Percentiles rank a stretch among this genome's conserved stretches.
These are phyloP conservation scores for Forbesichthys agassizii DNA, from an alignment of 2,113 vertebrate genomes.

Conservation along the genomic window DNA sequence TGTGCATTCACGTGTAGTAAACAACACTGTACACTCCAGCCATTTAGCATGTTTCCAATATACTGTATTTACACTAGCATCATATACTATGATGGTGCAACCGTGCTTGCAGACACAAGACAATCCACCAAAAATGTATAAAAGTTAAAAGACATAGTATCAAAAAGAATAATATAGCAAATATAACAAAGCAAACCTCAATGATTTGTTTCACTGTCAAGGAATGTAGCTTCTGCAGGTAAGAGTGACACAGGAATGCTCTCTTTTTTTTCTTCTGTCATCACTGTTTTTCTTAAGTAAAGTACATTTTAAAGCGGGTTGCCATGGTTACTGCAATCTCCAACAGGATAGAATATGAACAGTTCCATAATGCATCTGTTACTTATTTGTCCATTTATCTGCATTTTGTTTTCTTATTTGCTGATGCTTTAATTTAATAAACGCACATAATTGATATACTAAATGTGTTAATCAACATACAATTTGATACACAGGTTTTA, in stretches of 20 bases:
- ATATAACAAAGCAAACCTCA: neutral
- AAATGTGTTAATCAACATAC: neutral
- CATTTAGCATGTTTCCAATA: constrained; percentile 3
- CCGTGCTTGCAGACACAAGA: too few species aligned
- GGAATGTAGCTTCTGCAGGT: too few species aligned
- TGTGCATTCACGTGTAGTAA: constrained; percentile 29
- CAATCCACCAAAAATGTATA: too few species aligned
- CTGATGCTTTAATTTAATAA: neutral
- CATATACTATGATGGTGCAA: too few species aligned
- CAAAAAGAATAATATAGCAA: neutral
- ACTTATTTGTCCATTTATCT: constrained; percentile 38
- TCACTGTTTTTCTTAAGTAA: constrained; percentile 50
- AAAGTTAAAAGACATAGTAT: too few species aligned
- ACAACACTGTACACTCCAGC: constrained; percentile 5
- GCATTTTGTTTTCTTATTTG: neutral
- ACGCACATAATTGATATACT: neutral
- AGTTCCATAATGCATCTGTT: constrained; percentile 53
- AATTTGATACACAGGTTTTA: neutral
- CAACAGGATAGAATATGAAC: constrained; percentile 48
- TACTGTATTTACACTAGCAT: too few species aligned
- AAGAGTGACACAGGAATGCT: constrained; percentile 50
- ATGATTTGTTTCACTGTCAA: too few species aligned
- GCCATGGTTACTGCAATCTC: constrained; percentile 67
- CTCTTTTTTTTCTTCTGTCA: constrained; percentile 23
- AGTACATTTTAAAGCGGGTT: constrained; percentile 69